A percentile compares a stretch with the other conserved stretches of the same genome.
phyloP scores from a whole-genome alignment of 2,888 invertebrate species.

The Furcula furcula region DNA sequence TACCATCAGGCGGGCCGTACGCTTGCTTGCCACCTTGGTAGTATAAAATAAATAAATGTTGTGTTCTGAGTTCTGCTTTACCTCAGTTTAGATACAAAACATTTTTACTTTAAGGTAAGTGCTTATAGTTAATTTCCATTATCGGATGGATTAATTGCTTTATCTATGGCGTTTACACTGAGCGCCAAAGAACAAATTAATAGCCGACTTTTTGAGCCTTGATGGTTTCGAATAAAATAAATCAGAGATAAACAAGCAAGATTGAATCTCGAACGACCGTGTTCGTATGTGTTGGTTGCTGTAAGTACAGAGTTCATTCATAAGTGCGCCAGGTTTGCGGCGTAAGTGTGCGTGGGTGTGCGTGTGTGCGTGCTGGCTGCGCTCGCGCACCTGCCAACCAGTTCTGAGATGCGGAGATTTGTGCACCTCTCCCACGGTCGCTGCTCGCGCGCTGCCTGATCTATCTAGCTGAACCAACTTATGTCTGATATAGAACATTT shows the following conservation, averaged over 20 bases:
- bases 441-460: slow-evolving; percentile 68
- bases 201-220: slow-evolving; percentile 69
- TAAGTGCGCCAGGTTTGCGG: slow-evolving; percentile 65
- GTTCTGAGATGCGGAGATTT: slow-evolving; percentile 82
- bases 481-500: slow-evolving; percentile 74
- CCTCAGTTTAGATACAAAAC: too few species aligned
- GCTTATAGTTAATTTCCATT: slow-evolving; percentile 50
- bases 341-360: slow-evolving; percentile 32
- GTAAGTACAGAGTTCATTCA: slow-evolving; percentile 69
- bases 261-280: slow-evolving; percentile 48
- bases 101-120: neutral
- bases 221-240: slow-evolving; percentile 75
- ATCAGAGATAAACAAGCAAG: slow-evolving; percentile 77
- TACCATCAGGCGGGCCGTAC: too few species aligned
- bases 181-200: slow-evolving; percentile 71
- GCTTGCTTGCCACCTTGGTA: too few species aligned
- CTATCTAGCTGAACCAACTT: slow-evolving; percentile 67
- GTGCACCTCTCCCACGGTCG: slow-evolving; percentile 81
- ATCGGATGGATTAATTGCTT: slow-evolving; percentile 71
- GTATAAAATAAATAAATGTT: too few species aligned
- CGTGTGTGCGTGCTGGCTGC: slow-evolving; percentile 37
- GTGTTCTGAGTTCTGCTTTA: too few species aligned
- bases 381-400: slow-evolving; percentile 79
- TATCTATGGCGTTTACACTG: slow-evolving; percentile 66
- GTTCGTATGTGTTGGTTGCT: slow-evolving; percentile 37